Base-by-base conservation (phyloP, 2,888 invertebrate genomes). In the Drosophila picticornis region DNA sequence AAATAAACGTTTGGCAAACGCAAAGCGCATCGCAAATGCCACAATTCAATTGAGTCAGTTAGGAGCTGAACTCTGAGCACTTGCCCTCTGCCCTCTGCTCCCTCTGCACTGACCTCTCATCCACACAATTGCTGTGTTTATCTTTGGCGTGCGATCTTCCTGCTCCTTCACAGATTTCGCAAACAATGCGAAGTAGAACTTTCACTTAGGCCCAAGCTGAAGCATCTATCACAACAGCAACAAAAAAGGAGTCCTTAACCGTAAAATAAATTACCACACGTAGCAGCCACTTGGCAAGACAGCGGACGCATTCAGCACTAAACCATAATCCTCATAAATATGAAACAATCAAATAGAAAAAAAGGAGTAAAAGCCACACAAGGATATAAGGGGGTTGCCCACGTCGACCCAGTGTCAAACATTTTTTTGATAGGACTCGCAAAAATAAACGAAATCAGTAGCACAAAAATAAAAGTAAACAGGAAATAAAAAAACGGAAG, bases 311-410 rank as follows among this genome's bases (percentile, higher is more conserved):
- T 72, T 70, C 79, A 72, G 61, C 80, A 78, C 74, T 84, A 66
- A 77, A 59, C 84, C 83, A 77, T 87, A 90, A 87, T 90, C 86
- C 85, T 83, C 86, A 87, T 83, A 88, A 90, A 87, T 87, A 90
- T 81, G 81, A 88, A 90, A 88, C 90, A 87, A 87, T 90, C 90
- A 90, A 85, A 90, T 81, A 83, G 43, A 5, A 85, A 79, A 34
- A 80, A 78, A 63, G 61, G 67, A 77, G 74, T 72, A 72, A 77
- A 72, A 72, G 58, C 61, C 61, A 72, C 70, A 56, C 62, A 66
- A 50, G 51, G n/a, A 57, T 38, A 58, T 46, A 63, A n/a, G n/a
- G 60, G 68, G 71, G 57, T 64, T 52, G 68, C 61, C 68, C 55
- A 67, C 68, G 59, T 11, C 77, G 69, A 80, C 72, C 68, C 63